These are phyloP conservation scores for Menura novaehollandiae DNA, from an alignment of 2,113 vertebrate genomes.

Conservation along the genomic window DNA sequence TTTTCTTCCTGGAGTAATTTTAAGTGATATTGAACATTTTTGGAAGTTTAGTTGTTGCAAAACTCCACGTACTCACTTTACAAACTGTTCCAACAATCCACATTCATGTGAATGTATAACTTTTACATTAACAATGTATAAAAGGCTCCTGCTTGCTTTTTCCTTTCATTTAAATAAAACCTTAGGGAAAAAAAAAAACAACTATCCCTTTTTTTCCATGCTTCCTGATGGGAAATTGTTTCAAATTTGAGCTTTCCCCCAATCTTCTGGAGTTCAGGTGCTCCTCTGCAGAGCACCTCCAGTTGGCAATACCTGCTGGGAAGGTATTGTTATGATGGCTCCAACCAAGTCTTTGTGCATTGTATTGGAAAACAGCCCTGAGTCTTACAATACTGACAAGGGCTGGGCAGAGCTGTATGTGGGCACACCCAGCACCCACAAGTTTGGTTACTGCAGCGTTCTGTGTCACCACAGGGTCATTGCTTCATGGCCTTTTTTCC, in stretches of 20 bases:
- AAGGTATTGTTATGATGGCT: neutral
- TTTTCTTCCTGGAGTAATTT: neutral
- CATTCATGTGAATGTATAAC: neutral
- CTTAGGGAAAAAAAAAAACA: accelerated
- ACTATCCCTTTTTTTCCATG: neutral
- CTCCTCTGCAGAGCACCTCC: neutral
- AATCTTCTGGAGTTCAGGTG: neutral
- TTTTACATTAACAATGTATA: neutral
- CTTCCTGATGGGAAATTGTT: neutral
- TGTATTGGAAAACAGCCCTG: neutral
- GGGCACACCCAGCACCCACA: neutral
- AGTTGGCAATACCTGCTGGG: neutral
- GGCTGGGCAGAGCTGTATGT: neutral
- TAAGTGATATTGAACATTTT: neutral
- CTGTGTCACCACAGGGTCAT: neutral
- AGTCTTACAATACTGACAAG: neutral
- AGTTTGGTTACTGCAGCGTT: neutral
- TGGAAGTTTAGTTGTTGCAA: neutral
- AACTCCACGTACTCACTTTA: neutral
- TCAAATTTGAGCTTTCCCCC: neutral
- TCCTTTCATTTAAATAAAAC: neutral
- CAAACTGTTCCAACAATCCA: neutral
- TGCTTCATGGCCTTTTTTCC: neutral
- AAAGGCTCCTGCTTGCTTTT: neutral
- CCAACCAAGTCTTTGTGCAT: neutral